Conservation (phyloP, 2,888 invertebrate genomes). For the Leptura quadrifasciata region DNA sequence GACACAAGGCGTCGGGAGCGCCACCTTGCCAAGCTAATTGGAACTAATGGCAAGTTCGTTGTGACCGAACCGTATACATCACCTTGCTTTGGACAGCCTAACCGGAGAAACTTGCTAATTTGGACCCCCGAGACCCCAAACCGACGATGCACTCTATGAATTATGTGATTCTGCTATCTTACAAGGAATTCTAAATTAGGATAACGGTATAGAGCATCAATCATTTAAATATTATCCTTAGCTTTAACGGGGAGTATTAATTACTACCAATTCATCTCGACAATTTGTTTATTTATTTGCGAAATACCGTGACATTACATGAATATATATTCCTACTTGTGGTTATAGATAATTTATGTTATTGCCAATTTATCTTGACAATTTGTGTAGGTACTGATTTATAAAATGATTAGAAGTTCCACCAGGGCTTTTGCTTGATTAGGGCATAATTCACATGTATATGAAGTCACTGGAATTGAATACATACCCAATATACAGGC, state of each 20-base stretch:
- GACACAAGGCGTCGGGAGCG: conserved; percentile 55
- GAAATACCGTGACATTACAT: neutral
- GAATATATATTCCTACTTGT: neutral
- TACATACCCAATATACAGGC: no score
- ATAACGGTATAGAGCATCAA: conserved; percentile 45
- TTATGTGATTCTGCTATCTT: conserved; percentile 57
- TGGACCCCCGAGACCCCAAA: conserved; percentile 65
- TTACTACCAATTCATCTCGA: conserved; percentile 20
- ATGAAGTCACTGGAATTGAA: no score
- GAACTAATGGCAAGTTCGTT: conserved; percentile 69
- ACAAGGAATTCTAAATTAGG: conserved; percentile 48
- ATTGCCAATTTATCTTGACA: no score
- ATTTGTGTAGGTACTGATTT: no score
- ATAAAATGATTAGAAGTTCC: no score
- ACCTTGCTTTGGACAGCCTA: conserved; percentile 63
- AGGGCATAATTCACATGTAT: no score
- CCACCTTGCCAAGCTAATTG: conserved; percentile 70
- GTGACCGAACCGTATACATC: conserved; percentile 69
- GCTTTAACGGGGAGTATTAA: conserved; percentile 48
- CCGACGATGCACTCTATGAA: conserved; percentile 62
- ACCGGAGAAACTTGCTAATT: conserved; percentile 70
- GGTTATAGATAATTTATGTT: neutral
- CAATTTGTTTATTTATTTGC: neutral
- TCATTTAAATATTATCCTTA: conserved; percentile 47
- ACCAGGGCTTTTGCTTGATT: no score